Conservation (phyloP, 2,113 vertebrate species). For the Oncorhynchus keta region DNA sequence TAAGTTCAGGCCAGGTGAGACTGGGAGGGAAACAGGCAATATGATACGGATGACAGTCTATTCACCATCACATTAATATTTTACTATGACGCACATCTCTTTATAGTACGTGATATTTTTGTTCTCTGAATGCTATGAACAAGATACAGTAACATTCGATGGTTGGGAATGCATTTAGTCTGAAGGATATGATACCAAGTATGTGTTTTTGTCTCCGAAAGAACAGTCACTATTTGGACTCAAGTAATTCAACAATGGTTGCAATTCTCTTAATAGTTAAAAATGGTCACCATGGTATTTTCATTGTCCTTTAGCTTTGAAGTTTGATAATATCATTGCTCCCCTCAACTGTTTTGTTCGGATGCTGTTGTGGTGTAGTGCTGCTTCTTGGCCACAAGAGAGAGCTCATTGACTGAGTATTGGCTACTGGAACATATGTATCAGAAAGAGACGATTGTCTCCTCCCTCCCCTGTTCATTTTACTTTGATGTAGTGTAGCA, state of each 20-base stretch:
- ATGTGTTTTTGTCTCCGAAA: not conserved
- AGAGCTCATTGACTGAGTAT: slow-evolving; percentile 42
- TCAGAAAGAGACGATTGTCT: slow-evolving; percentile 26
- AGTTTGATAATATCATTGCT: slow-evolving; percentile 59
- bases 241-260: not conserved
- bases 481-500: slow-evolving; percentile 36
- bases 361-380: slow-evolving; percentile 1
- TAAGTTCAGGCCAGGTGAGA: slow-evolving; percentile 53
- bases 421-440: not conserved
- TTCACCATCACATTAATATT: slow-evolving; percentile 62
- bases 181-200: not conserved
- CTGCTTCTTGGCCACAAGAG: slow-evolving; percentile 67
- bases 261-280: not conserved
- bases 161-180: not conserved
- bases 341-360: slow-evolving; percentile 23
- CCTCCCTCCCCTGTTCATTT: slow-evolving; percentile 10
- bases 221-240: not conserved
- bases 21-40: slow-evolving; percentile 49
- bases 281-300: not conserved
- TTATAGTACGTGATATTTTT: not conserved
- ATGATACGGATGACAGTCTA: slow-evolving; percentile 66
- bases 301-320: not conserved
- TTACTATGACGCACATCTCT: slow-evolving; percentile 49
- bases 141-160: not conserved
- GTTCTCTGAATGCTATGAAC: not conserved